A percentile compares a stretch with the other conserved stretches of the same genome.
These are phyloP conservation scores for Caretta caretta DNA, from an alignment of 2,113 vertebrate species.

Conservation along the genomic window DNA sequence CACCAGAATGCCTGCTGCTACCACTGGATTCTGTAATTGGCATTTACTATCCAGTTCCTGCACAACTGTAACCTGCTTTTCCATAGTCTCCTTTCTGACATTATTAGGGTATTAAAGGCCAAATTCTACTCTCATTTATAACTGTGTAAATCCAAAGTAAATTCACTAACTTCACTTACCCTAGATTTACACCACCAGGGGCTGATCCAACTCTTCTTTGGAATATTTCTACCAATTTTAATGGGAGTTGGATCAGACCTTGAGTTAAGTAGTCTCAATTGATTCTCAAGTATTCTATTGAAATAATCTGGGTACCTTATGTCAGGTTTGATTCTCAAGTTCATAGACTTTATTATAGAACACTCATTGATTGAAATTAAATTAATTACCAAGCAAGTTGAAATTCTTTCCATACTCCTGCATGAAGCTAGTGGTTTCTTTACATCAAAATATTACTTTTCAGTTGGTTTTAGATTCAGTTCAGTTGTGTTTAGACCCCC, in stretches of 20 bases:
- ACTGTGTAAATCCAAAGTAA: neutral
- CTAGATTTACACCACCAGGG: neutral
- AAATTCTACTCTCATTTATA: neutral
- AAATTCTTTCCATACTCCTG: neutral
- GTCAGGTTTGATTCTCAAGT: conserved; percentile 22
- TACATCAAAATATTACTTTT: neutral
- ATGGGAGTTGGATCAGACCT: neutral
- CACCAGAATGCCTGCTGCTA: neutral
- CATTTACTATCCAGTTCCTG: neutral
- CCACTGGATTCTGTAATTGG: neutral
- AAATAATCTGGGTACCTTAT: conserved; percentile 50
- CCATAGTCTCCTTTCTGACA: neutral
- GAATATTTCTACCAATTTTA: conserved; percentile 30
- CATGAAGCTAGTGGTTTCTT: neutral
- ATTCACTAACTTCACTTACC: neutral
- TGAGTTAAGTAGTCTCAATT: neutral
- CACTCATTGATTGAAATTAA: neutral
- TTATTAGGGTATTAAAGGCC: neutral
- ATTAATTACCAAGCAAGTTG: conserved; percentile 9
- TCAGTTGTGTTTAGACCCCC: neutral
- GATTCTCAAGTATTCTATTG: neutral
- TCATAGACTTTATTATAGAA: conserved; percentile 3
- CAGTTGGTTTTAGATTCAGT: neutral
- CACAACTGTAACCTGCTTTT: conserved; percentile 22
- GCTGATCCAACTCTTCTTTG: neutral